A percentile compares a stretch with the other conserved stretches of the same genome.
Evolutionary conservation across 2,113 vertebrate species (phyloP).

Genomic region (Leucopternis melanops): DNA sequence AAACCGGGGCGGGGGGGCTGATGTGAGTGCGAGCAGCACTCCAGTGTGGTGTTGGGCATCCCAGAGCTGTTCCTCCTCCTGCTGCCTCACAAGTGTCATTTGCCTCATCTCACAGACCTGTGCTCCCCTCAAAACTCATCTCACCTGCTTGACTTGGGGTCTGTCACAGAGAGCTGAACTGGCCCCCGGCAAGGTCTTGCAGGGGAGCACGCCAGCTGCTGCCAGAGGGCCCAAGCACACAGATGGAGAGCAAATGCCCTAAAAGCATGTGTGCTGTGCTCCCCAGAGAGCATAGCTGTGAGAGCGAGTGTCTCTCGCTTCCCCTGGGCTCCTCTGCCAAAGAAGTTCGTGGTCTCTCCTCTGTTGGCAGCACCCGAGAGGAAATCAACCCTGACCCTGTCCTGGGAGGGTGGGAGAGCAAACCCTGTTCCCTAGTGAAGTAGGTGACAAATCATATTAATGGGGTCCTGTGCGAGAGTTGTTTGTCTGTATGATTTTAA

Average conservation of each 20-base stretch:
- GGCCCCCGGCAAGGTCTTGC: too few species aligned
- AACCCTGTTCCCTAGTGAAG: constrained; percentile 10
- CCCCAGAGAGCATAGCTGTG: background rate
- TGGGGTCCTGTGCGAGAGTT: background rate
- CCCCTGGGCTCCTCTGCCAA: constrained; percentile 42
- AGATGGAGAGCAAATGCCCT: background rate
- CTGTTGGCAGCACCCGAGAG: background rate
- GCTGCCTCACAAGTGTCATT: fast-evolving
- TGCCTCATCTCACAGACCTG: background rate
- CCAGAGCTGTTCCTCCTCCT: background rate
- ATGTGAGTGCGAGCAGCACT: fast-evolving
- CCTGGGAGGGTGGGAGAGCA: background rate
- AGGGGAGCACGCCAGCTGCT: background rate
- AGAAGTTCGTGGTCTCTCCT: constrained; percentile 58
- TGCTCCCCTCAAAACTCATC: background rate
- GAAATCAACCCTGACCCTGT: background rate
- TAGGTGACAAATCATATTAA: background rate
- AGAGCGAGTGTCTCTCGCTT: background rate
- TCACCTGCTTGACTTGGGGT: background rate
- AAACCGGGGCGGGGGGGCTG: background rate
- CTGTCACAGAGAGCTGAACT: background rate
- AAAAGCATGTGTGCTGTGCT: fast-evolving
- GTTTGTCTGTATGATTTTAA: constrained; percentile 75
- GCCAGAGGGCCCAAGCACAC: fast-evolving
- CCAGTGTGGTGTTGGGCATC: fast-evolving